A percentile compares a stretch with the other conserved stretches of the same genome.
Conservation (phyloP, 1,140 invertebrate species). For the Yoshiicerus persimilis region DNA sequence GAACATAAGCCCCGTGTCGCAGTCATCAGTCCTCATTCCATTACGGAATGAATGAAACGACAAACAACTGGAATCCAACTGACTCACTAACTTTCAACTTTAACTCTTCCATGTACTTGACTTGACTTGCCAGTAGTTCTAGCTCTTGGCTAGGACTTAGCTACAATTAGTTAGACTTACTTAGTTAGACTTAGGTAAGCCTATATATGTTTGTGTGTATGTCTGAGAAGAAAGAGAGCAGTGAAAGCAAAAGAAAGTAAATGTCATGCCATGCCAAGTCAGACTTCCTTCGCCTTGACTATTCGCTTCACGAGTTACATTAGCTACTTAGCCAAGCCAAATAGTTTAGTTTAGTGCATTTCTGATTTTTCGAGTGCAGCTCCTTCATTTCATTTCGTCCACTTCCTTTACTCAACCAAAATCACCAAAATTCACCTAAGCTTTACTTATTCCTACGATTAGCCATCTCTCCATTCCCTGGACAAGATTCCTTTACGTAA, state of each 20-base stretch:
- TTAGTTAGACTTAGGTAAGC: not conserved
- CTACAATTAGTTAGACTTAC: not conserved
- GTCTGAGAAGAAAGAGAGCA: not conserved
- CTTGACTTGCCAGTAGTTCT: not conserved
- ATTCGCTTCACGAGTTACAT: not conserved
- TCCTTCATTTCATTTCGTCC: not conserved
- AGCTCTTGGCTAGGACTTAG: not conserved
- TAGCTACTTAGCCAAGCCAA: not conserved
- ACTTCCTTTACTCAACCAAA: not conserved
- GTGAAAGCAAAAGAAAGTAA: not conserved
- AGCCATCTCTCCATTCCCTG: not conserved
- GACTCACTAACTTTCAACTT: not conserved
- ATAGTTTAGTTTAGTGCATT: not conserved
- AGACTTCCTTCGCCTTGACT: not conserved
- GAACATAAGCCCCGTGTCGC: not conserved
- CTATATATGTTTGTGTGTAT: not conserved
- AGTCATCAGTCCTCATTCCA: not conserved
- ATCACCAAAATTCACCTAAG: not conserved
- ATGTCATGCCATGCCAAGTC: not conserved
- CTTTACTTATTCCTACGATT: not conserved
- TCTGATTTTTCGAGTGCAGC: not conserved
- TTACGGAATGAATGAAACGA: not conserved
- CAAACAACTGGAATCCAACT: not conserved
- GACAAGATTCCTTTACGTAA: not conserved
- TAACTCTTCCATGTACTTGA: not conserved